Percentiles rank a stretch among this genome's conserved stretches.
These are phyloP conservation scores for Pachypeltis micranthus DNA, from an alignment of 1,140 invertebrate species.

Conservation along the genomic window DNA sequence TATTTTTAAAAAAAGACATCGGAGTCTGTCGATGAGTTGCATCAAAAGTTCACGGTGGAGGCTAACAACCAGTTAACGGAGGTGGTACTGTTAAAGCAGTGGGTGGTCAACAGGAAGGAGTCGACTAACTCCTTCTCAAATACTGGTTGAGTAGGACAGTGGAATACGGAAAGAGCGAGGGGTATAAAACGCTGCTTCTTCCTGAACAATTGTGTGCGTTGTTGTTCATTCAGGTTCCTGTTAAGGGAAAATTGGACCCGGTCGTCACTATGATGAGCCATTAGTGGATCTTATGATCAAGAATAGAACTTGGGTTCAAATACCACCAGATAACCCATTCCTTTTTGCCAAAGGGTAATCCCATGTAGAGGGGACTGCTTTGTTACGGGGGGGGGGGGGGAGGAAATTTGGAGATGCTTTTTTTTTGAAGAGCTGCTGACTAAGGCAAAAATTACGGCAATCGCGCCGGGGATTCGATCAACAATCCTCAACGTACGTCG, in stretches of 20 bases:
- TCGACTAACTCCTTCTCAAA: neutral
- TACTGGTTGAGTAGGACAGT: neutral
- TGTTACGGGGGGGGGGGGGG: too few relatives aligned
- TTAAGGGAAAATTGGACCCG: neutral
- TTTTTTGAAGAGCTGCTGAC: too few relatives aligned
- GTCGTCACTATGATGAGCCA: neutral
- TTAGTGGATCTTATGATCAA: too few relatives aligned
- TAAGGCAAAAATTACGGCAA: too few relatives aligned
- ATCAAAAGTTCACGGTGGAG: neutral
- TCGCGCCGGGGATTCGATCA: too few relatives aligned
- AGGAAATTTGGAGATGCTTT: too few relatives aligned
- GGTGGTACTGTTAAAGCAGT: neutral
- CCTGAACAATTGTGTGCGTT: neutral
- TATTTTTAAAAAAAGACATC: neutral
- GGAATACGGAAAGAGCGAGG: neutral
- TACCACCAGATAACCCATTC: too few relatives aligned
- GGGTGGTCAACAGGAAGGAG: neutral
- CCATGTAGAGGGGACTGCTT: too few relatives aligned
- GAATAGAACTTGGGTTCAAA: too few relatives aligned
- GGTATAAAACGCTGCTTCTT: neutral
- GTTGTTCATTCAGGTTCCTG: neutral
- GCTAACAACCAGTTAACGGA: neutral
- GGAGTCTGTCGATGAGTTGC: neutral
- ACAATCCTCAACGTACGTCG: too few relatives aligned
- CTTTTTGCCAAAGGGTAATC: too few relatives aligned